Evolutionary conservation across 2,113 vertebrate species (phyloP), one percentile per base, ranked within the genome.

Genomic region (Vulpes vulpes): DNA sequence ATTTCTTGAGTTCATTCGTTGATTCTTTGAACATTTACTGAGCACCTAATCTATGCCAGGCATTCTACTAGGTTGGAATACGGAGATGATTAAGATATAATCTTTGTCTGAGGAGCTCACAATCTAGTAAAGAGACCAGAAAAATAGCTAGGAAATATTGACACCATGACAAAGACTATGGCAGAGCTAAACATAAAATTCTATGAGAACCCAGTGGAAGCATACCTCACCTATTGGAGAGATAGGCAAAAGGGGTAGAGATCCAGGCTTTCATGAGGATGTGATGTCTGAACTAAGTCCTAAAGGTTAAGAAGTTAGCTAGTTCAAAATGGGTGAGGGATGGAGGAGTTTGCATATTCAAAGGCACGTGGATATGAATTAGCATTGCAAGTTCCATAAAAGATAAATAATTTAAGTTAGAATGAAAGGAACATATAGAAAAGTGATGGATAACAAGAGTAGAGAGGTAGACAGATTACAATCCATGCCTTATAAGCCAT

Each of bases 121-220:
- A 62, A 76, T 51, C 12, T 73, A 82, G 22, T 78, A 92, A 9
- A 49, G 15, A 85, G 27, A 27, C 17, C 27, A 83, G 62, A 73
- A 91, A 90, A 79, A 62, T 95, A 83, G 93, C 20, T 53, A 73
- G 62, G 76, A 30, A 84, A 71, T 84, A 67, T 91, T 95, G 69
- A 95, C 80, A 55, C 11, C 19, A 59, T 83, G 74, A 30, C 6
- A 38, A 89, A 7, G 12, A 62, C 49, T 55, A 65, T 71, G 88
- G 43, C 11, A 81, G 11, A 90, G 10, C 35, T 87, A 92, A 57
- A 4, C 60, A 35, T 57, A 94, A 65, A 25, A 62, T 86, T 23
- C 59, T 76, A 15, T n/a, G 19, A 89, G 35, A 84, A 81, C 14
- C 38, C 16, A 59, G 27, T 59, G n/a, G 60, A 92, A 92, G 5